Evolutionary conservation across 2,113 vertebrate genomes (phyloP).

Genomic region (Numenius arquata): DNA sequence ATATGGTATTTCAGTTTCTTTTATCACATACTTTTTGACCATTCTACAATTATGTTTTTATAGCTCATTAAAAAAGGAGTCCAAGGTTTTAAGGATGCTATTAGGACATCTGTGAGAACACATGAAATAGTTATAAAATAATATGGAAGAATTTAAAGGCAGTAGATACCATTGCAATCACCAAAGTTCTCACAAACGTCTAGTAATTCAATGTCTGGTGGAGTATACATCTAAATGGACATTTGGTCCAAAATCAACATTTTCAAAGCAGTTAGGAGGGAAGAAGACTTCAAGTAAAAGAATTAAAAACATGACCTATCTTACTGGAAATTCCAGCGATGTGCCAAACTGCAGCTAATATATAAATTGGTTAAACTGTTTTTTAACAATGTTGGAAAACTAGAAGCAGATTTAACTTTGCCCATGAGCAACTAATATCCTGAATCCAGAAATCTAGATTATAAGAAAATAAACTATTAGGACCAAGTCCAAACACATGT

Average conservation of each 20-base stretch:
- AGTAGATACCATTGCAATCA: not conserved
- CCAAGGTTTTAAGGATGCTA: not conserved
- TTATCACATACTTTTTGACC: not conserved
- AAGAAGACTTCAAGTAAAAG: not conserved
- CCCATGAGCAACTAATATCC: not conserved
- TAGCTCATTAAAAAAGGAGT: not conserved
- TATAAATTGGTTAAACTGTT: not conserved
- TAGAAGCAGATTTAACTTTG: not conserved
- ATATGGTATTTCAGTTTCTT: not conserved
- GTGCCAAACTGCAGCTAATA: not conserved
- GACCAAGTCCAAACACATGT: not conserved
- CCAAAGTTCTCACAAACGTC: not conserved
- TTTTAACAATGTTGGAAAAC: not conserved
- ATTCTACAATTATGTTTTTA: not conserved
- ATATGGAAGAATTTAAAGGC: not conserved
- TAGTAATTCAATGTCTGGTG: not conserved
- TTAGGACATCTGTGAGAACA: not conserved
- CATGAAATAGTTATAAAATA: not conserved
- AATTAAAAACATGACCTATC: not conserved
- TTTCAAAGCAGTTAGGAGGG: not conserved
- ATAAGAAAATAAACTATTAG: not conserved
- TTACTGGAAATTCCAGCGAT: not conserved
- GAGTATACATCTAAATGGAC: not conserved
- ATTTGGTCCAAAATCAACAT: not conserved
- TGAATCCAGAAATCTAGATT: not conserved